These are phyloP conservation scores for Merluccius polli DNA, from an alignment of 2,797 vertebrate species.

Conservation along the genomic window DNA sequence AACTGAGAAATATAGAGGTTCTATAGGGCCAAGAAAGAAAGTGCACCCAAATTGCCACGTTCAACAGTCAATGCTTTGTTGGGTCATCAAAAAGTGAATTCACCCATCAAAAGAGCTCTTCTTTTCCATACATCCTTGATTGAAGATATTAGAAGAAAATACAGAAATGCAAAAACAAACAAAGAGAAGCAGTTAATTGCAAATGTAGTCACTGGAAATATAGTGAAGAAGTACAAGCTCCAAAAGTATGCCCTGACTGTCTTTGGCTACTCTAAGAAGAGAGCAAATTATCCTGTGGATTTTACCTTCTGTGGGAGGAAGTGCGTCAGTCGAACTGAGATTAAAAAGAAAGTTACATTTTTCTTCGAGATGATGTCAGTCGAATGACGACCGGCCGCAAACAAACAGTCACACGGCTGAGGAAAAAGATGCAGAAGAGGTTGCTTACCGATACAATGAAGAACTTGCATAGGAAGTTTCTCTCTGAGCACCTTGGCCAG, in stretches of 20 bases:
- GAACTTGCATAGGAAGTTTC: slow-evolving; percentile 26
- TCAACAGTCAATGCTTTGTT: slow-evolving; percentile 11
- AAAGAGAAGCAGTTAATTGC: slow-evolving; percentile 33
- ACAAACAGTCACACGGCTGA: slow-evolving; percentile 22
- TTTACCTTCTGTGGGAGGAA: slow-evolving; percentile 18
- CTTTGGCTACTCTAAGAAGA: slow-evolving; percentile 30
- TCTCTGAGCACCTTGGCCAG: slow-evolving; percentile 12
- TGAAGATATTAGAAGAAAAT: slow-evolving; percentile 27
- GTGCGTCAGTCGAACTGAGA: slow-evolving; percentile 13
- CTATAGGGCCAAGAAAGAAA: slow-evolving; percentile 13
- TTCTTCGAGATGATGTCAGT: slow-evolving; percentile 26
- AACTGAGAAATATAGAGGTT: slow-evolving; percentile 26
- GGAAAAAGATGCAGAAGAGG: slow-evolving; percentile 26
- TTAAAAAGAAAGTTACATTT: slow-evolving; percentile 11
- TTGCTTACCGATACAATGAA: slow-evolving; percentile 30
- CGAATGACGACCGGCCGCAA: slow-evolving; percentile 20
- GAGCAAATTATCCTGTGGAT: slow-evolving; percentile 18
- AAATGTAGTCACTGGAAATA: slow-evolving; percentile 21
- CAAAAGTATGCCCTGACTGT: slow-evolving; percentile 20
- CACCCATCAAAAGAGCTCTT: slow-evolving; percentile 19
- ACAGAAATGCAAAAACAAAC: slow-evolving; percentile 25
- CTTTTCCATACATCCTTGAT: slow-evolving; percentile 20
- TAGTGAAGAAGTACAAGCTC: slow-evolving; percentile 27
- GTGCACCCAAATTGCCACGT: neutral
- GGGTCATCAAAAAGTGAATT: slow-evolving; percentile 12